phyloP scores from a whole-genome alignment of 1,140 invertebrate genomes.

The Metaphire vulgaris region DNA sequence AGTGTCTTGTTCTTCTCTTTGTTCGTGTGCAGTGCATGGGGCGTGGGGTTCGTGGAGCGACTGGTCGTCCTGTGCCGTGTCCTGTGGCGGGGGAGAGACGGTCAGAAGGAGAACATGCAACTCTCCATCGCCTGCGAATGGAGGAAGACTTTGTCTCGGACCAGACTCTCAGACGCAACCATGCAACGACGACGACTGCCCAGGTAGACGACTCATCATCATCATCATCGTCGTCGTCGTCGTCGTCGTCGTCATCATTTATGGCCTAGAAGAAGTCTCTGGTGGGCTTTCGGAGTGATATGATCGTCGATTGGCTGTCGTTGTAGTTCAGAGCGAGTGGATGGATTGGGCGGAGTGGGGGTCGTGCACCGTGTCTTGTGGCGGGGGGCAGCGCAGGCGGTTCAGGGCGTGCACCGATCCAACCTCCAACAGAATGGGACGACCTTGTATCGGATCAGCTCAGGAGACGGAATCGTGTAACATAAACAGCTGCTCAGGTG shows the following conservation, averaged over 20 bases:
- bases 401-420: conserved; percentile 23
- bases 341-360: conserved; percentile 22
- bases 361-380: conserved; percentile 10
- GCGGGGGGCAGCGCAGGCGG: conserved; percentile 20
- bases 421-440: conserved; percentile 14
- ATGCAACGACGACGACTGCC: conserved; percentile 47
- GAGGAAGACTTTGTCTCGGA: conserved; percentile 40
- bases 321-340: conserved; percentile 35
- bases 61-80: conserved; percentile 43
- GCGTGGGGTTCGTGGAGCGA: conserved; percentile 42
- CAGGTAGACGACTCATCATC: conserved; percentile 34
- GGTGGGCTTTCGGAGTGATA: too few relatives aligned
- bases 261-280: too few relatives aligned
- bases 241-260: too few relatives aligned
- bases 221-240: too few relatives aligned
- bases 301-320: too few relatives aligned
- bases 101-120: conserved; percentile 37
- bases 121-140: conserved; percentile 35
- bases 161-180: conserved; percentile 39
- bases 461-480: conserved; percentile 23
- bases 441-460: conserved; percentile 17
- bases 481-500: conserved; percentile 32
- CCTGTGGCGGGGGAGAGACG: conserved; percentile 41
- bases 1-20: not conserved
- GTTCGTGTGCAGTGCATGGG: conserved; percentile 39